phyloP scores from a whole-genome alignment of 2,888 invertebrate species.

The Oligia latruncula region DNA sequence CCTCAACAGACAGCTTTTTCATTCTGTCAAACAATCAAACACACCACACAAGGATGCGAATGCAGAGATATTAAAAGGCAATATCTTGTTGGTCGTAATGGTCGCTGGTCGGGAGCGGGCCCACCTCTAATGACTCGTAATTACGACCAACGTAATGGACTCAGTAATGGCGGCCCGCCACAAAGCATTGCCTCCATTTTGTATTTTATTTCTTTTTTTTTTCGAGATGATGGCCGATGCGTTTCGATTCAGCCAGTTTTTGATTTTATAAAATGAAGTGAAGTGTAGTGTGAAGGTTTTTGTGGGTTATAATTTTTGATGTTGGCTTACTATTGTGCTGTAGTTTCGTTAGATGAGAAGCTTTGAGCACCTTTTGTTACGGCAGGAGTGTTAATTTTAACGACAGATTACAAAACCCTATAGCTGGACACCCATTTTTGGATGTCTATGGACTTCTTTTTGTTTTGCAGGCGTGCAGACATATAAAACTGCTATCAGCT shows the following conservation, averaged over 20 bases:
- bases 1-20: conserved; percentile 27
- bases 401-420: not conserved
- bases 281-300: conserved; percentile 67
- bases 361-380: conserved; percentile 12
- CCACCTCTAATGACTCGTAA: conserved; percentile 87
- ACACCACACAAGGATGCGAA: conserved; percentile 68
- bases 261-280: conserved; percentile 66
- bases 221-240: conserved; percentile 70
- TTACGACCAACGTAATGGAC: conserved; percentile 86
- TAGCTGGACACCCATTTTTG: not conserved
- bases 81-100: conserved; percentile 78
- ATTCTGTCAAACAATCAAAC: conserved; percentile 59
- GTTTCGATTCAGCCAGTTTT: conserved; percentile 74
- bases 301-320: conserved; percentile 57
- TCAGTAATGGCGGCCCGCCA: conserved; percentile 84
- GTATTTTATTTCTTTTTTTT: conserved; percentile 75
- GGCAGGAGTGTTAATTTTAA: not conserved
- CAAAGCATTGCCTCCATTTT: conserved; percentile 85
- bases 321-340: conserved; percentile 44
- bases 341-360: conserved; percentile 19
- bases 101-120: conserved; percentile 77
- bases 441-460: too few species aligned
- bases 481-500: not conserved
- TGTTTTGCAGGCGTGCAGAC: not conserved
- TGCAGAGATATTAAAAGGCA: conserved; percentile 83